Conservation (phyloP, 35 echinoderm and acorn worm genomes). For the Amphiura filiformis region DNA sequence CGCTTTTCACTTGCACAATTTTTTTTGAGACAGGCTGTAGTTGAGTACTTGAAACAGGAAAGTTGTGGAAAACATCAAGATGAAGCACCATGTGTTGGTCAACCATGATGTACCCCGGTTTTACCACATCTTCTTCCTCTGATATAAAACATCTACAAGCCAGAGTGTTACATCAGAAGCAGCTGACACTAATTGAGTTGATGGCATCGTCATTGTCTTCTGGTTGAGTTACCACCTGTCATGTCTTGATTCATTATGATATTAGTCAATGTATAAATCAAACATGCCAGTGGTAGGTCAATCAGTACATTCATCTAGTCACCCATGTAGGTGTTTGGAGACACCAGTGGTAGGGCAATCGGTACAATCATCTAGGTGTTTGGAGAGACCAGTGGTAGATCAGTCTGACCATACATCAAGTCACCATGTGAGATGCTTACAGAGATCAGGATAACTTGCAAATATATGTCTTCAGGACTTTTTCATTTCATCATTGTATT, state of each 20-base stretch:
- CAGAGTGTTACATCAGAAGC: too few species aligned
- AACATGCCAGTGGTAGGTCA: constrained; percentile 2
- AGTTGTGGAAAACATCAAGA: too few species aligned
- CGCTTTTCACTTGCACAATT: too few species aligned
- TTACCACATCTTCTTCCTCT: too few species aligned
- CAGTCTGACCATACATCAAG: not conserved
- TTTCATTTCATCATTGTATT: too few species aligned
- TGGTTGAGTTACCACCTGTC: not conserved
- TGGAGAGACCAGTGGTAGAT: not conserved
- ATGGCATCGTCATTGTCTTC: not conserved
- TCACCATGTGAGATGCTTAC: not conserved
- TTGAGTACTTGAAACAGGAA: too few species aligned
- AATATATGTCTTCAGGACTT: too few species aligned
- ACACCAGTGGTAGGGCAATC: not conserved
- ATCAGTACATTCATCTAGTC: not conserved
- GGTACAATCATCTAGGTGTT: not conserved
- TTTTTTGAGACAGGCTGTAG: too few species aligned
- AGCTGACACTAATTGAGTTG: not conserved
- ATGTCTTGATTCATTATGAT: constrained; percentile 6
- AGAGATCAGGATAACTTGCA: not conserved
- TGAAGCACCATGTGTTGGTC: too few species aligned
- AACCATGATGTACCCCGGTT: too few species aligned
- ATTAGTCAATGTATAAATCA: not conserved
- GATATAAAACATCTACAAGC: too few species aligned
- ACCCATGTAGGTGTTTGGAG: not conserved